Percentiles rank a stretch among this genome's conserved stretches.
Evolutionary conservation across 2,113 vertebrate species (phyloP).

Genomic region (Rhegmatorhina hoffmannsi): DNA sequence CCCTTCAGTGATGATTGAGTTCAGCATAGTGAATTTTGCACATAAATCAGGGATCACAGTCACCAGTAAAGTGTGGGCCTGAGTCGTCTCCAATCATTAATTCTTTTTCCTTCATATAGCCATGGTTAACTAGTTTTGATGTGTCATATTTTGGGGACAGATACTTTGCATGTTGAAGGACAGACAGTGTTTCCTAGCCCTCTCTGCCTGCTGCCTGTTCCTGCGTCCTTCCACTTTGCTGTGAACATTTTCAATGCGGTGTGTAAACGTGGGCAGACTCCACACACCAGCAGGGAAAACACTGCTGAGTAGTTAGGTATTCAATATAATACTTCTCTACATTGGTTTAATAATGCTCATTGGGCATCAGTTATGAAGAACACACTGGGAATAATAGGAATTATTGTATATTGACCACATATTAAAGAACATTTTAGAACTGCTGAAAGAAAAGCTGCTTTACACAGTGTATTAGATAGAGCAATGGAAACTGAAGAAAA

Average conservation of each 20-base stretch:
- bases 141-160: background rate
- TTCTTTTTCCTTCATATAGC: background rate
- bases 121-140: background rate
- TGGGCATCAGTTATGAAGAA: background rate
- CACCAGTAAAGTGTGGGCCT: background rate
- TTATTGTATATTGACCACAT: background rate
- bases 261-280: background rate
- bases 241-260: background rate
- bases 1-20: background rate
- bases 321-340: background rate
- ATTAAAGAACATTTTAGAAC: background rate
- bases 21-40: background rate
- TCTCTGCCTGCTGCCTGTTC: background rate
- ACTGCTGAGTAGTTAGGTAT: background rate
- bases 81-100: background rate
- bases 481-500: background rate
- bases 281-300: background rate
- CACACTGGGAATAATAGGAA: background rate
- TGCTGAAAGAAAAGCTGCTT: background rate
- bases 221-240: background rate
- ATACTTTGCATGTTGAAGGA: background rate
- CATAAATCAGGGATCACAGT: background rate
- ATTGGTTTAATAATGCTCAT: slow-evolving; percentile 18
- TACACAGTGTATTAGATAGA: background rate
- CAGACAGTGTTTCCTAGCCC: background rate